Conservation (phyloP, 2,113 vertebrate genomes). For the Panthera uncia region DNA sequence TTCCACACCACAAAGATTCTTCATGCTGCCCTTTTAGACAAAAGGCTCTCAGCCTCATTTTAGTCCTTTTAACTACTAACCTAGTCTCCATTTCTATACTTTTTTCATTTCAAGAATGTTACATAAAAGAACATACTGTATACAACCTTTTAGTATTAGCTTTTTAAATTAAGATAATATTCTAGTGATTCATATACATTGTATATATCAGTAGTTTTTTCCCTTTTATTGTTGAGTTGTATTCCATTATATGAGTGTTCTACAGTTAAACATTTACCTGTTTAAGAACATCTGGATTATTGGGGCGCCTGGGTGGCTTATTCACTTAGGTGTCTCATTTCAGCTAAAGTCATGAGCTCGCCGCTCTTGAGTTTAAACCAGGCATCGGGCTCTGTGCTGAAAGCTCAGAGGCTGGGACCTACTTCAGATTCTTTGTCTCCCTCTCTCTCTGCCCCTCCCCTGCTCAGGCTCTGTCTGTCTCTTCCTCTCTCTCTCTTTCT, state of each 20-base stretch:
- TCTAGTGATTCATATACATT: background rate
- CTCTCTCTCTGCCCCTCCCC: no score
- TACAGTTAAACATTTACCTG: background rate
- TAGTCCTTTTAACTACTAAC: background rate
- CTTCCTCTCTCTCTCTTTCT: no score
- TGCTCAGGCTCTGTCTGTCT: no score
- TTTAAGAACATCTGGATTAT: background rate
- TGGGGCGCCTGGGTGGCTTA: background rate
- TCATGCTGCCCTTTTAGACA: background rate
- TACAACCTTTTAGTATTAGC: background rate
- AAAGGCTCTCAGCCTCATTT: background rate
- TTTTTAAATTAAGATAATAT: background rate
- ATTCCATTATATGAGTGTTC: background rate
- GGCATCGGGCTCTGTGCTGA: no score
- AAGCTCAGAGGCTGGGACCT: no score
- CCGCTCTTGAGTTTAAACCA: no score
- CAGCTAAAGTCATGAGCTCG: no score
- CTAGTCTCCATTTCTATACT: background rate
- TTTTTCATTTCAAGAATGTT: background rate
- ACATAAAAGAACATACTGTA: background rate
- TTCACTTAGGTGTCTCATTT: no score
- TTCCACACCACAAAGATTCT: background rate
- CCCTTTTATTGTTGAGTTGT: background rate
- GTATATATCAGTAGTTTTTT: background rate
- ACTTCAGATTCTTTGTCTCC: no score